These are phyloP conservation scores for Habropoda laboriosa DNA, from an alignment of 1,140 invertebrate genomes.

Conservation along the genomic window DNA sequence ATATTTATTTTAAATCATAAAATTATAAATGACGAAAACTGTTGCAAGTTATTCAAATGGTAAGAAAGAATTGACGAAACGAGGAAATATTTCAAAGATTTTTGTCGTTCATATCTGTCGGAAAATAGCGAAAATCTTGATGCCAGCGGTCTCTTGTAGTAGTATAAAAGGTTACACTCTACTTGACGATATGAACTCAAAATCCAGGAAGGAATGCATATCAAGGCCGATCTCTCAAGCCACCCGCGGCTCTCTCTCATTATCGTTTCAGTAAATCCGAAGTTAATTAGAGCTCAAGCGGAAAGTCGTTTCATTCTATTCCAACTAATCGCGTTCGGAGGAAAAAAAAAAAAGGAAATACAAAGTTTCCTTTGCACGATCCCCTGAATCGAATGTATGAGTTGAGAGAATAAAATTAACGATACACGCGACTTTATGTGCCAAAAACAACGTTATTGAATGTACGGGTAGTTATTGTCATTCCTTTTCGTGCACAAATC, in stretches of 20 bases:
- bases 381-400: neutral
- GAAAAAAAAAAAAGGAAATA: neutral
- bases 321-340: slow-evolving; percentile 7
- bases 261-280: slow-evolving; percentile 56
- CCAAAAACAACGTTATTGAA: no score
- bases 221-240: slow-evolving; percentile 76
- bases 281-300: slow-evolving; percentile 55
- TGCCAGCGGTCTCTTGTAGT: neutral
- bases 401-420: neutral
- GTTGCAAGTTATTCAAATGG: no score
- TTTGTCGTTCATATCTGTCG: neutral
- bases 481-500: no score
- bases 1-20: no score
- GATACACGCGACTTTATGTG: neutral
- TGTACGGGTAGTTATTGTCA: no score
- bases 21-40: no score
- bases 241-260: slow-evolving; percentile 65
- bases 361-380: neutral
- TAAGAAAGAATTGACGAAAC: no score
- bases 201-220: slow-evolving; percentile 76
- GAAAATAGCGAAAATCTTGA: slow-evolving; percentile 15
- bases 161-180: slow-evolving; percentile 74
- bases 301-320: slow-evolving; percentile 14
- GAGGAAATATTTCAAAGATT: neutral
- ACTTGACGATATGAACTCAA: slow-evolving; percentile 76